A percentile compares a stretch with the other conserved stretches of the same genome.
phyloP scores from a whole-genome alignment of 2,888 invertebrate genomes.

The Dromius quadrimaculatus region DNA sequence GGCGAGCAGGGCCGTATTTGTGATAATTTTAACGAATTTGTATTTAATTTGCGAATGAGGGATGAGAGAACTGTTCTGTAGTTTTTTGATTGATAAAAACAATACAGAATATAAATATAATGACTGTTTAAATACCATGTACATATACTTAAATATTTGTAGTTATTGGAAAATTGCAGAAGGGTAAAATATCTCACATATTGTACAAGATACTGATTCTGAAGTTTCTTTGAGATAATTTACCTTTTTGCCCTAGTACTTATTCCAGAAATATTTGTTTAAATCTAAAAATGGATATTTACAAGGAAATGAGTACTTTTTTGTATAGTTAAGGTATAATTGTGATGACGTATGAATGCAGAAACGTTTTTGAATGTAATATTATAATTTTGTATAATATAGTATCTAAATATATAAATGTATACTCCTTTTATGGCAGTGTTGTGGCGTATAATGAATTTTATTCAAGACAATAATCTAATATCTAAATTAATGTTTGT shows the following conservation, averaged over 20 bases:
- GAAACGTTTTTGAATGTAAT: slow-evolving; percentile 9
- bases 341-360: slow-evolving; percentile 41
- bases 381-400: slow-evolving; percentile 50
- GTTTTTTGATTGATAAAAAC: too few species aligned
- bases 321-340: slow-evolving; percentile 44
- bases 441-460: slow-evolving; percentile 47
- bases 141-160: slow-evolving; percentile 43
- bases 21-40: slow-evolving; percentile 50
- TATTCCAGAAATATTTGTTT: too few species aligned
- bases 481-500: slow-evolving; percentile 48
- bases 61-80: neutral
- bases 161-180: slow-evolving; percentile 20
- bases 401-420: slow-evolving; percentile 44
- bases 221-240: too few species aligned
- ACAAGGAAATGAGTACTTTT: slow-evolving; percentile 19
- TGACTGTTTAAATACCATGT: slow-evolving; percentile 44
- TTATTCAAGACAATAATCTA: slow-evolving; percentile 51
- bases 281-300: too few species aligned
- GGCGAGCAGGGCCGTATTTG: slow-evolving; percentile 27
- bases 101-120: too few species aligned
- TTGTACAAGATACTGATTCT: too few species aligned
- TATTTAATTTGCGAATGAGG: slow-evolving; percentile 40
- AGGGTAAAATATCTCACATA: too few species aligned
- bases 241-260: too few species aligned
- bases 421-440: slow-evolving; percentile 49